These are phyloP conservation scores for Furcula furcula DNA, from an alignment of 2,888 invertebrate genomes.

Conservation along the genomic window DNA sequence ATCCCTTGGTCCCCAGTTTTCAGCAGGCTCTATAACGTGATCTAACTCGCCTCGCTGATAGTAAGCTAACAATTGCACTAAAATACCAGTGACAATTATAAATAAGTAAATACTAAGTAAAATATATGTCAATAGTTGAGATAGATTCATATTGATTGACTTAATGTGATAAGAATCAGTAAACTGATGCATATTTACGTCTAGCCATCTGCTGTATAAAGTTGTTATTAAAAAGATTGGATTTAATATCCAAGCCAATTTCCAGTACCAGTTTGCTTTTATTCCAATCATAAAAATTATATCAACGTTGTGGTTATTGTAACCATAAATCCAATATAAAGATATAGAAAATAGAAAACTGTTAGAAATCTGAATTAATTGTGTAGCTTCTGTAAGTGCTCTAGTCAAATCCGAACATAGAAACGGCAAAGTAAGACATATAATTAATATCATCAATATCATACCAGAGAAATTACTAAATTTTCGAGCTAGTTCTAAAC, in stretches of 20 bases:
- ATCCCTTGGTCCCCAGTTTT: constrained; percentile 64
- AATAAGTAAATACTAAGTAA: constrained; percentile 42
- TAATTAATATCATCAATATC: constrained; percentile 35
- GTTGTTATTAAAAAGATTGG: constrained; percentile 46
- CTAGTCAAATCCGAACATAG: constrained; percentile 60
- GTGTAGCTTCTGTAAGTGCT: constrained; percentile 46
- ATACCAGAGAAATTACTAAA: constrained; percentile 39
- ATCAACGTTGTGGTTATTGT: constrained; percentile 59
- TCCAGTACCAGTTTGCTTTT: constrained; percentile 64
- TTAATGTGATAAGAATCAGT: constrained; percentile 37
- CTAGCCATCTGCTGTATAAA: constrained; percentile 35
- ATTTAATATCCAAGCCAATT: constrained; percentile 55
- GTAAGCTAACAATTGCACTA: constrained; percentile 39
- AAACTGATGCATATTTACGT: constrained; percentile 27
- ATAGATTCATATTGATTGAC: constrained; percentile 24
- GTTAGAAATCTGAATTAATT: constrained; percentile 54
- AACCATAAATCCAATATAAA: constrained; percentile 68
- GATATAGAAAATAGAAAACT: constrained; percentile 56
- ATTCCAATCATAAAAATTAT: constrained; percentile 74
- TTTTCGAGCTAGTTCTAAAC: constrained; percentile 24
- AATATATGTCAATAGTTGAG: constrained; percentile 43
- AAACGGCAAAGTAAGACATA: constrained; percentile 51
- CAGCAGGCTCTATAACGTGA: constrained; percentile 39
- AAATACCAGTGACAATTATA: constrained; percentile 43
- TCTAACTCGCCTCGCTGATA: constrained; percentile 24